Evolutionary conservation across 2,888 invertebrate species (phyloP), one percentile per base, ranked within the genome.

Genomic region (Lepidocyrtoides sp.): DNA sequence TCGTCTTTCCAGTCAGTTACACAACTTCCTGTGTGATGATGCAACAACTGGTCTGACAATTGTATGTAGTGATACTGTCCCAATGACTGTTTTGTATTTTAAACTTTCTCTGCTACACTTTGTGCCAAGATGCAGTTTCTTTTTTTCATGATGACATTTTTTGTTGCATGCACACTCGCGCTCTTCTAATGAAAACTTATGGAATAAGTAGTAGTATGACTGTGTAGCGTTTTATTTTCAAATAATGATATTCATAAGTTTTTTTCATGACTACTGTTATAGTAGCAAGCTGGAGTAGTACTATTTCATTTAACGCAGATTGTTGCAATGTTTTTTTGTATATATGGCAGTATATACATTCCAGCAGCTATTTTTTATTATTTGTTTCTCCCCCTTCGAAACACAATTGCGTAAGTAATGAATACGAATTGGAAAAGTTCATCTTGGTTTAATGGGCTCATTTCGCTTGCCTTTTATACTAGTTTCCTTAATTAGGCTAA

Each of bases 361-460:
- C 29, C 32, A 75, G 79, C 32, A 66, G 54, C 5, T 10, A 51
- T 17, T 20, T 84, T 84, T 83, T 82, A 32, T 29, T 26, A 29
- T 57, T 12, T 36, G 17, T 29, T 36, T n/a, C 63, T 41, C 26
- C 12, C 10, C 32, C 44, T 29, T 2, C 66, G 4, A 12, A 60
- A 57, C 41, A 63, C 57, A 89, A 69, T 75, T 89, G 89, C 77
- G 84, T 91, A 72, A 85, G 92, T 93, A 93, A 93, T 93, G 93
- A 93, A 93, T 93, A 93, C 92, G 91, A 93, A 93, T 93, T 85
- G 93, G 93, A 92, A 93, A 93, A 93, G 92, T 93, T 93, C 86
- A 91, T 81, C 54, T 77, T 83, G 60, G 44, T 54, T 91, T 92
- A 92, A 93, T 92, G 81, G 91, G 91, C 69, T 93, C 91, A 92